Conservation (phyloP, 2,797 vertebrate species). For the Pseudocheirus occidentalis region DNA sequence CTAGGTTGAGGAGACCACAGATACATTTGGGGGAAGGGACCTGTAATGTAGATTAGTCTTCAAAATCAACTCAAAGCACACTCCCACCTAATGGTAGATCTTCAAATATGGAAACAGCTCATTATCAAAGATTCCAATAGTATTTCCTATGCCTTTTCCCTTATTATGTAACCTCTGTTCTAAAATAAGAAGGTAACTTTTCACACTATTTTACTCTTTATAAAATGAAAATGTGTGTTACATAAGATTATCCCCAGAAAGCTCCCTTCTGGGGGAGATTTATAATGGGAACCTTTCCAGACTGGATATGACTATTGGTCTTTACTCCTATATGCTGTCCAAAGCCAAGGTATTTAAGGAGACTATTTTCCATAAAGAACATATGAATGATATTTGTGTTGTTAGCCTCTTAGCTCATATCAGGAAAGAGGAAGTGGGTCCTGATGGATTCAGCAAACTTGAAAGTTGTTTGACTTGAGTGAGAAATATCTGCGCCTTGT, state of each 20-base stretch:
- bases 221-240: conserved; percentile 31
- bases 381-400: conserved; percentile 31
- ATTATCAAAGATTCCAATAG: conserved; percentile 33
- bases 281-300: conserved; percentile 19
- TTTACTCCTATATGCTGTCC: conserved; percentile 1
- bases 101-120: conserved; percentile 20
- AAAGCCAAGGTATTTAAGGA: neutral
- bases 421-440: conserved; percentile 23
- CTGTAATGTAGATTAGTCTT: conserved; percentile 44
- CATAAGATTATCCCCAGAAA: conserved; percentile 36
- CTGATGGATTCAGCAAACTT: conserved; percentile 28
- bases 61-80: conserved; percentile 20
- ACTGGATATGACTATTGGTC: conserved; percentile 30
- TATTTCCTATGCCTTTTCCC: neutral
- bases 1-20: neutral
- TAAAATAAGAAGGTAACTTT: neutral
- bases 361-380: conserved; percentile 52
- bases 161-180: neutral
- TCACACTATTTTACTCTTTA: conserved; percentile 30
- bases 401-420: conserved; percentile 29
- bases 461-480: conserved; percentile 42
- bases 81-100: conserved; percentile 10
- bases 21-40: neutral
- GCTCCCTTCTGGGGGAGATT: conserved; percentile 42
- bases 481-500: conserved; percentile 10